Evolutionary conservation across 2,888 invertebrate species (phyloP), one percentile per base, ranked within the genome.

Genomic region (Napeogenes sylphis): DNA sequence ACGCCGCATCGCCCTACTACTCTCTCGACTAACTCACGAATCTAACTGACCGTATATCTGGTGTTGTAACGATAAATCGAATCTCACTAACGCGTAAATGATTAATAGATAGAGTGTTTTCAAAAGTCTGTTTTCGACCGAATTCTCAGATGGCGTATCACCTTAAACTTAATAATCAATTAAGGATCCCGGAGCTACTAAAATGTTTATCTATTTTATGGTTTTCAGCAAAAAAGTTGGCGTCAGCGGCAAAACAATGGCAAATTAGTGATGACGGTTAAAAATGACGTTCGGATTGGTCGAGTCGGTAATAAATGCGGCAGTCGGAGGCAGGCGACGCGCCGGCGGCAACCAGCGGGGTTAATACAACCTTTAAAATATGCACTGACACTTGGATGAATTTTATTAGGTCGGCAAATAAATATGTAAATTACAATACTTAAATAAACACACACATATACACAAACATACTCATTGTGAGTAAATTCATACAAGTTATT

Each of bases 231-330:
- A 87, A 67, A 87, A 90, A 84, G 75, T 76, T 88, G 89, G 89
- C 89, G 88, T 89, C 89, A 84, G 82, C 69, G 77, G 75, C 79
- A 83, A 89, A 89, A 90, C 90, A 90, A 90, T 90, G 81, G 88
- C 87, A 84, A 90, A 90, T 90, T 90, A 90, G 89, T 78, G 83
- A 79, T 88, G 90, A 89, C 89, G 87, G 85, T 79, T 85, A 88
- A 88, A 88, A 90, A 88, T 89, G 86, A 88, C 81, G 83, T 79
- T 78, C 73, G 77, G 74, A 82, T 81, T 78, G 78, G 78, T 72
- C 69, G 71, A 72, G 66, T 58, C 57, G 68, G 71, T 70, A 73
- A 72, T 72, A 70, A 73, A 72, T 73, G 69, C 72, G 71, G 71
- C 68, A 69, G 70, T 78, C 78, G 73, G 68, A 66, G 71, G 63